Base-by-base conservation (phyloP, 2,888 invertebrate genomes). In the Nezara viridula region DNA sequence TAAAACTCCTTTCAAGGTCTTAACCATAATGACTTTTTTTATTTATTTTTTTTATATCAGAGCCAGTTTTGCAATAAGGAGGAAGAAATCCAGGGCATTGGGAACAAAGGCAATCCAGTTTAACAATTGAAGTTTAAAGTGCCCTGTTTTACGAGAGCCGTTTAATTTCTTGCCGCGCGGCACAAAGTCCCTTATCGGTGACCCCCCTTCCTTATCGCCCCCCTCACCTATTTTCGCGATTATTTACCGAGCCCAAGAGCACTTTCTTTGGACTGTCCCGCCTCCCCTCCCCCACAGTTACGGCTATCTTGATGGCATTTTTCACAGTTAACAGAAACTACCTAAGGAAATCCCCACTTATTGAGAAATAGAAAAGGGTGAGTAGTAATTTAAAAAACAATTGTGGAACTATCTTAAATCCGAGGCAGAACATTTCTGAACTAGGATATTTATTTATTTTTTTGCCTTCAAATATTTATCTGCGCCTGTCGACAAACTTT, bases 81-180 rank as follows among this genome's bases (percentile, higher is more conserved):
- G 9, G 19, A 37, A 73, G 37, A 21, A 73, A 73, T 37, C 2
- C 19, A 16, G 21, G 37, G 2, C 6, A 32, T 37, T 19, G 32
- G 66, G 66, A 73, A 73, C 66, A 73, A 73, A 73, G 66, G 66
- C 66, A 73, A 73, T 73, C 66, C 66, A 73, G 66, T 73, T 73
- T 73, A 73, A 73, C 66, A 73, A 73, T 73, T 73, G 66, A 73
- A 73, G 66, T 73, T 73, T 73, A 73, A 73, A 73, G 19, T 73
- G 66, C 32, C 66, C 66, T 73, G 66, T 37, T 73, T 73, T 73
- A 73, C 66, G 66, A 73, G 37, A 73, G 32, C 37, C 32, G 66
- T 73, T 73, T 73, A 73, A 73, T 73, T 73, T 37, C 66, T 73
- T 32, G 19, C 66, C 7, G 19, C 27, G 66, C 32, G 37, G 66